Conservation (phyloP, 2,888 invertebrate genomes). For the Campoplex capitator region DNA sequence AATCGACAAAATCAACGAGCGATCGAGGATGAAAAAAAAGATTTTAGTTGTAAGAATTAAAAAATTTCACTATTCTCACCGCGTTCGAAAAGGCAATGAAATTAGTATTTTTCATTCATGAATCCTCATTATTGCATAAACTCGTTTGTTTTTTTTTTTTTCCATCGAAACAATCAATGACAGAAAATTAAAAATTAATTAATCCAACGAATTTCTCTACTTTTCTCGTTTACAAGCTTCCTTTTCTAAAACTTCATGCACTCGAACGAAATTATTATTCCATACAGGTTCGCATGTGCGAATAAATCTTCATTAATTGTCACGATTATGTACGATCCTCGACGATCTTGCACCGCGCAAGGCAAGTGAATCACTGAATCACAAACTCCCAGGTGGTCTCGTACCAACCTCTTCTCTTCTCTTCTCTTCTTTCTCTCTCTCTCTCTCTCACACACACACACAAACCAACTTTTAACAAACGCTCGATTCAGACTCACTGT, state of each 20-base stretch:
- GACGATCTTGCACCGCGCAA: slow-evolving; percentile 11
- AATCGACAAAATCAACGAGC: neutral
- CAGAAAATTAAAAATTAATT: too few species aligned
- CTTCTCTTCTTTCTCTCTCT: neutral
- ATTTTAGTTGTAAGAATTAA: neutral
- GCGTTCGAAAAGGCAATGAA: neutral
- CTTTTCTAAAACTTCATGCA: neutral
- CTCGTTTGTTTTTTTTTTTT: neutral
- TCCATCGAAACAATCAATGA: too few species aligned
- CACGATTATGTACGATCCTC: slow-evolving; percentile 2
- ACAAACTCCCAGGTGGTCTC: neutral
- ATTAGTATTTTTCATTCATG: neutral
- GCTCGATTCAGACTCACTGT: neutral
- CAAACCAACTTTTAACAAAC: neutral
- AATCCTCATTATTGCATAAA: neutral
- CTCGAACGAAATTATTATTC: neutral
- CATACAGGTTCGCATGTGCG: neutral
- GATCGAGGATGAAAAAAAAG: neutral
- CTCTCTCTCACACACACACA: too few species aligned
- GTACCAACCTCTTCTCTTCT: neutral
- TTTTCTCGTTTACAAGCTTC: neutral
- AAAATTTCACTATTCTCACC: neutral
- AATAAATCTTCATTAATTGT: neutral
- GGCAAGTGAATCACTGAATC: slow-evolving; percentile 19
- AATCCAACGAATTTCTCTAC: neutral